phyloP scores from a whole-genome alignment of 2,113 vertebrate species.

The Pteronura brasiliensis region DNA sequence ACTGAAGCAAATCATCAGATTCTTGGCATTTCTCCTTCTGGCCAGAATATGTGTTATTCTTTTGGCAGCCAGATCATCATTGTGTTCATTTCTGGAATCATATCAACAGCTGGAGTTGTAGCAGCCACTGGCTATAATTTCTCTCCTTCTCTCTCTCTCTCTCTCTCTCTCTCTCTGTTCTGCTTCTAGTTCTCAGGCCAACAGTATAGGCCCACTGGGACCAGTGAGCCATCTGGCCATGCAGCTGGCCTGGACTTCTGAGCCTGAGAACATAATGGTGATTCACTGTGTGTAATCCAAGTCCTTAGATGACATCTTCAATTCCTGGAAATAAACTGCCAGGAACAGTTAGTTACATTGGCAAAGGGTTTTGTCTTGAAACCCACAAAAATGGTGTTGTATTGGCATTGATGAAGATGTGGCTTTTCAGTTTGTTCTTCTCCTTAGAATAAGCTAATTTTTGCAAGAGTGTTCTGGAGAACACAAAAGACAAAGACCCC shows the following conservation, averaged over 20 bases:
- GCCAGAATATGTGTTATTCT: background rate
- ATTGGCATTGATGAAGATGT: background rate
- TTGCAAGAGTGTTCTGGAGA: background rate
- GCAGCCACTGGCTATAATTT: conserved; percentile 35
- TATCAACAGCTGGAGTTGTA: conserved; percentile 43
- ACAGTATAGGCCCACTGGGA: background rate
- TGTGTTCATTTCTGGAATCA: conserved; percentile 30
- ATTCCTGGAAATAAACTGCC: conserved; percentile 19
- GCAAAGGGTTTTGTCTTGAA: conserved; percentile 25
- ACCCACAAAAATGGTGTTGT: background rate
- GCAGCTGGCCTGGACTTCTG: conserved; percentile 48
- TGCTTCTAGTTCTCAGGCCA: conserved; percentile 26
- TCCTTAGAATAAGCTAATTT: conserved; percentile 15
- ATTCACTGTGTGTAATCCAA: background rate
- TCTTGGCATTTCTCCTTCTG: background rate
- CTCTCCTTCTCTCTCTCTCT: background rate
- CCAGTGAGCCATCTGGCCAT: conserved; percentile 51
- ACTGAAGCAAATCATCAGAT: background rate
- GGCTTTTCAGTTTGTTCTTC: conserved; percentile 21
- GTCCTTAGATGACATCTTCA: conserved; percentile 56
- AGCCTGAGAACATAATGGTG: conserved; percentile 27
- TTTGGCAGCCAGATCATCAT: background rate
- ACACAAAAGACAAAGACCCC: background rate
- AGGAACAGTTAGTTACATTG: background rate
- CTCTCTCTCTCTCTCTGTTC: background rate